These are phyloP conservation scores for Triplophysa rosa DNA, from an alignment of 2,113 vertebrate genomes.

Conservation along the genomic window DNA sequence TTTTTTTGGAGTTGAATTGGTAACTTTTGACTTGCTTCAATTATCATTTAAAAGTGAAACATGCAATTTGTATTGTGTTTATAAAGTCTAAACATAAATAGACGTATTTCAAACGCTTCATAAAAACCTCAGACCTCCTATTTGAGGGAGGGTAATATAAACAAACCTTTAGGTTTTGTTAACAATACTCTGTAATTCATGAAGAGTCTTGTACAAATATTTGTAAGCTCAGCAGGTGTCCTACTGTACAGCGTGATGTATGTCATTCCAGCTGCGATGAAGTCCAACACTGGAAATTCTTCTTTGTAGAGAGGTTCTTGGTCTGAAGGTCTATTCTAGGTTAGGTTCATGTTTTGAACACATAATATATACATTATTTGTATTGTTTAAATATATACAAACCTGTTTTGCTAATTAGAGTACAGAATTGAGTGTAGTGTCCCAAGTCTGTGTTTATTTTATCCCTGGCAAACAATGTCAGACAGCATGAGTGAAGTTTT, in stretches of 20 bases:
- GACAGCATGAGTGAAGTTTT: not conserved
- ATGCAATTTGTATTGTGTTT: not conserved
- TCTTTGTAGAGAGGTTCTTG: not conserved
- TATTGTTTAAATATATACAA: too few species aligned
- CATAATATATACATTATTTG: too few species aligned
- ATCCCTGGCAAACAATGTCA: not conserved
- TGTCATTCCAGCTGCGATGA: not conserved
- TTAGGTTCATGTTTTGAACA: too few species aligned
- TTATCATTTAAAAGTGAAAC: conserved; percentile 14
- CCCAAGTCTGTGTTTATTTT: not conserved
- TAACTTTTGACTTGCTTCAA: conserved; percentile 7
- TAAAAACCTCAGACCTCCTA: conserved; percentile 16
- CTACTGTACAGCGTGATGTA: not conserved
- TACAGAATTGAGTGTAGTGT: too few species aligned
- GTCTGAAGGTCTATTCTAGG: not conserved
- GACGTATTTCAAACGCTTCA: not conserved
- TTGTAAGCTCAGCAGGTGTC: conserved; percentile 19
- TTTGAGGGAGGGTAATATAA: not conserved
- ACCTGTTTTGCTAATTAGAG: too few species aligned
- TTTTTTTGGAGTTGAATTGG: not conserved
- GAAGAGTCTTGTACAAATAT: conserved; percentile 26
- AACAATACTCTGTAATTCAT: conserved; percentile 12
- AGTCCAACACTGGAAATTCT: not conserved
- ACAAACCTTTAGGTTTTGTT: conserved; percentile 13
- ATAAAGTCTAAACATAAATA: too few species aligned